These are phyloP conservation scores for Cepaea nemoralis DNA, from an alignment of 1,140 invertebrate species.

Conservation along the genomic window DNA sequence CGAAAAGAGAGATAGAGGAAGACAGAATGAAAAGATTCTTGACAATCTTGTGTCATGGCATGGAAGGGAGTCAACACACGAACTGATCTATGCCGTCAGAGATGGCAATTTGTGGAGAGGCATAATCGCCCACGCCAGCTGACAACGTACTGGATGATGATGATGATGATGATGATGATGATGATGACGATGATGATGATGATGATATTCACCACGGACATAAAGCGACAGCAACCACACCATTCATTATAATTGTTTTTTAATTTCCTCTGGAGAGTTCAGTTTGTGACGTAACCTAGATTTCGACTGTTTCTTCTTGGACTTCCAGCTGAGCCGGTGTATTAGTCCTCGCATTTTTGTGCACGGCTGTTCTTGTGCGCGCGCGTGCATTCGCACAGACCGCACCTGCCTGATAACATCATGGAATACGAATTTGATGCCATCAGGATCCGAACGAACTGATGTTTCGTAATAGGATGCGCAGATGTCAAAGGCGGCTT, in stretches of 20 bases:
- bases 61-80: too few relatives aligned
- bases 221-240: too few relatives aligned
- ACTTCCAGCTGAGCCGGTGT: conserved; percentile 20
- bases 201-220: too few relatives aligned
- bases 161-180: too few relatives aligned
- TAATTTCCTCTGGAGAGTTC: not conserved
- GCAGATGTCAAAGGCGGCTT: conserved; percentile 25
- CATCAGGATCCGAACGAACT: not conserved
- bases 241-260: not conserved
- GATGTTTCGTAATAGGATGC: conserved; percentile 37
- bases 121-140: too few relatives aligned
- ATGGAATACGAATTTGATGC: conserved; percentile 31
- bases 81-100: too few relatives aligned
- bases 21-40: too few relatives aligned
- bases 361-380: conserved; percentile 9
- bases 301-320: conserved; percentile 1
- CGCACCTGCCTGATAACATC: conserved; percentile 39
- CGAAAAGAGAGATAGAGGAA: too few relatives aligned
- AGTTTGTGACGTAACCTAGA: not conserved
- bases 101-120: too few relatives aligned
- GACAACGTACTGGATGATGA: too few relatives aligned
- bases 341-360: conserved; percentile 31
- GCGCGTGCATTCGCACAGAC: not conserved
- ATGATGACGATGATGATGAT: too few relatives aligned
- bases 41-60: too few relatives aligned